Evolutionary conservation across 1,140 invertebrate species (phyloP).

Genomic region (Pseudoatta argentina): DNA sequence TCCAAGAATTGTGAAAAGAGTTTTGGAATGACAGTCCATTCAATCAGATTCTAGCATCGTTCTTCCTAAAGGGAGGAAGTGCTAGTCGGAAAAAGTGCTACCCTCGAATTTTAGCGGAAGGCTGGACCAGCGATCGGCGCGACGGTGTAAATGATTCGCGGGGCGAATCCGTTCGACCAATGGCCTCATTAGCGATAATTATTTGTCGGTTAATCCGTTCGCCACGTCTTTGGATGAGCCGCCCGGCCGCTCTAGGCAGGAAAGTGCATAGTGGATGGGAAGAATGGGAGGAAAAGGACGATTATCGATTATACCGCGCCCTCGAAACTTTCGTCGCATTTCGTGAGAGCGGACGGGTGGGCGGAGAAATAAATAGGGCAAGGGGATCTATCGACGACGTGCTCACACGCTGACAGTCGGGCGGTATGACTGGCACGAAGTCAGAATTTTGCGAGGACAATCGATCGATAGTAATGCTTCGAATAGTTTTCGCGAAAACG

Average conservation of each 20-base stretch:
- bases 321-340: slow-evolving; percentile 55
- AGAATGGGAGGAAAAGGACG: background rate
- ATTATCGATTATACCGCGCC: slow-evolving; percentile 53
- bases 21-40: no score
- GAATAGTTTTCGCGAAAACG: slow-evolving; percentile 53
- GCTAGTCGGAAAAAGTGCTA: background rate
- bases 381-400: slow-evolving; percentile 55
- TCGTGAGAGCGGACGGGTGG: slow-evolving; percentile 37
- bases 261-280: background rate
- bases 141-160: slow-evolving; percentile 57
- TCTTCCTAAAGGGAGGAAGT: background rate
- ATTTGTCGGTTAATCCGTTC: slow-evolving; percentile 34
- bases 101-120: background rate
- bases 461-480: slow-evolving; percentile 68
- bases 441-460: slow-evolving; percentile 75
- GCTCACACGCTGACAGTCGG: slow-evolving; percentile 47
- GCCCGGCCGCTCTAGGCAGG: background rate
- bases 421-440: slow-evolving; percentile 12
- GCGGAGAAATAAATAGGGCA: slow-evolving; percentile 52
- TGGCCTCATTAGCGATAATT: slow-evolving; percentile 53
- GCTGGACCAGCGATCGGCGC: slow-evolving; percentile 23
- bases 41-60: slow-evolving; percentile 19
- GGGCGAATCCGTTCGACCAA: slow-evolving; percentile 66
- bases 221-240: slow-evolving; percentile 46
- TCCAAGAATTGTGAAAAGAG: background rate